Conservation (phyloP, 2,888 invertebrate genomes). For the Troides helena region DNA sequence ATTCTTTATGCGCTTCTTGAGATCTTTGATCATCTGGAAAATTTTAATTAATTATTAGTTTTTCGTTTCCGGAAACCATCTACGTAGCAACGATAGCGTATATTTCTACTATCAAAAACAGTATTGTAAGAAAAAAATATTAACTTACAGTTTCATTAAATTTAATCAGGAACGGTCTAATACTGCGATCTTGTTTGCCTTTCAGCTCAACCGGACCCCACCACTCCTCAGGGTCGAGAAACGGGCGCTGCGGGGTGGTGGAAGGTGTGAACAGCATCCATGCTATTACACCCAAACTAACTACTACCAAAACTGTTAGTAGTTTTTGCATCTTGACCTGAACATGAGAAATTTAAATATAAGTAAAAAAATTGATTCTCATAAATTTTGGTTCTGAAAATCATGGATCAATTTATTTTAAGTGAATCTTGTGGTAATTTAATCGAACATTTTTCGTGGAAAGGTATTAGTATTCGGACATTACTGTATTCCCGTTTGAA, state of each 20-base stretch:
- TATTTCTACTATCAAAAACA: no score
- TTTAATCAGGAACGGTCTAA: conserved; percentile 81
- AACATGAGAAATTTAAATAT: no score
- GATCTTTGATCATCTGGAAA: conserved; percentile 57
- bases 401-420: no score
- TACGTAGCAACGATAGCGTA: no score
- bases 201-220: conserved; percentile 77
- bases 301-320: conserved; percentile 4
- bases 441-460: no score
- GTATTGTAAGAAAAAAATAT: no score
- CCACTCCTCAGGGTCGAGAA: conserved; percentile 64
- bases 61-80: no score
- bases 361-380: no score
- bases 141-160: conserved; percentile 76
- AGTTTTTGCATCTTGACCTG: conserved; percentile 4
- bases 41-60: not conserved
- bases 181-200: conserved; percentile 68
- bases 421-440: no score
- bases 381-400: no score
- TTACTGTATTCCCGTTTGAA: no score
- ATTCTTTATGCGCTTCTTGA: conserved; percentile 53
- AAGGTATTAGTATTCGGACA: no score
- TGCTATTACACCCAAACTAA: not conserved
- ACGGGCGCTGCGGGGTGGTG: conserved; percentile 32
- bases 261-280: conserved; percentile 1